A percentile compares a stretch with the other conserved stretches of the same genome.
Evolutionary conservation across 1,140 invertebrate genomes (phyloP).

Genomic region (Lucilia cuprina): DNA sequence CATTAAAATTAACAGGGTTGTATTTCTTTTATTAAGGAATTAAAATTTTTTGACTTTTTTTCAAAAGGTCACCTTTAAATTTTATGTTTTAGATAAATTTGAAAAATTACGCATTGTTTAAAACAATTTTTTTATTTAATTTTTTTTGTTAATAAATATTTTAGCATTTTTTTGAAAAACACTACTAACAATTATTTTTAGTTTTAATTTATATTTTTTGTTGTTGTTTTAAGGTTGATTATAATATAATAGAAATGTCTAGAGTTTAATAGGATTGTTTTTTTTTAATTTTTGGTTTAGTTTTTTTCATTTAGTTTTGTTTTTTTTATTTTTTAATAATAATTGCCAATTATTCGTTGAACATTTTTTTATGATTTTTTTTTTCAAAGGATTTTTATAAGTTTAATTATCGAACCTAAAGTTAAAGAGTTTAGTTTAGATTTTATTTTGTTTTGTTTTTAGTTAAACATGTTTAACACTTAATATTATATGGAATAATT

Average conservation of each 20-base stretch:
- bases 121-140: not conserved
- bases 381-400: not conserved
- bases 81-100: no score
- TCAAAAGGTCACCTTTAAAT: no score
- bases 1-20: no score
- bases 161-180: not conserved
- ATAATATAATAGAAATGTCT: not conserved
- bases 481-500: not conserved
- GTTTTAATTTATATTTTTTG: not conserved
- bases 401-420: not conserved
- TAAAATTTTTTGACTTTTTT: no score
- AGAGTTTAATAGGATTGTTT: conserved; percentile 3
- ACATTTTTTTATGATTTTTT: not conserved
- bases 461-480: not conserved
- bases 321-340: not conserved
- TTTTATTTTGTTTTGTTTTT: not conserved
- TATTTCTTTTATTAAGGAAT: no score
- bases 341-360: not conserved
- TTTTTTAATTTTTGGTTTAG: not conserved
- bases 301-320: not conserved
- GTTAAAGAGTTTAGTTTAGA: not conserved
- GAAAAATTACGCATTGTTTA: no score
- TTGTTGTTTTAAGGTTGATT: not conserved
- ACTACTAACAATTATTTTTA: not conserved
- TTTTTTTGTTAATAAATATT: not conserved